Conservation (phyloP, 2,888 invertebrate species). For the Macrosoma leucophasiata region DNA sequence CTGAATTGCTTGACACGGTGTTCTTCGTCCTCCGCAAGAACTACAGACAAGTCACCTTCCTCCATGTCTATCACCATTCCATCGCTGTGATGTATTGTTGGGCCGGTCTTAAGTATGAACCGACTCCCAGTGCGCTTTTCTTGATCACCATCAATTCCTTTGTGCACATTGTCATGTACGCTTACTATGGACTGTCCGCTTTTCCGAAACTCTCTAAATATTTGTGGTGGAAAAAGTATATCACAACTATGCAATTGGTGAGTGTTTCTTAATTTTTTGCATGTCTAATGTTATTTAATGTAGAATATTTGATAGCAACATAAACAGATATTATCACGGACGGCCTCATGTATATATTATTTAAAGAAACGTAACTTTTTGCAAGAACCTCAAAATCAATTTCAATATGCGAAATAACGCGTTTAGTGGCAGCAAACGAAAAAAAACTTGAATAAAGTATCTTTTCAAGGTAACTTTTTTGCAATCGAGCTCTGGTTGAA, state of each 20-base stretch:
- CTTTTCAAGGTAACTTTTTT: no score
- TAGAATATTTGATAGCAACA: no score
- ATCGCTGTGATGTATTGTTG: constrained; percentile 86
- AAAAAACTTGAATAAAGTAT: no score
- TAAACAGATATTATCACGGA: no score
- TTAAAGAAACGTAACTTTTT: neutral
- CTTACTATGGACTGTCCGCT: constrained; percentile 86
- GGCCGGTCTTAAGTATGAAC: constrained; percentile 86
- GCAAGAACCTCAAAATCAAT: neutral
- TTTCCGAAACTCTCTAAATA: constrained; percentile 84
- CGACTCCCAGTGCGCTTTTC: constrained; percentile 85
- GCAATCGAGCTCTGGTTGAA: no score
- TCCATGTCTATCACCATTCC: constrained; percentile 93
- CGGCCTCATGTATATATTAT: constrained; percentile 13
- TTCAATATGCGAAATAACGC: constrained; percentile 6
- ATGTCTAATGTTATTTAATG: neutral
- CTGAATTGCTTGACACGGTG: no score
- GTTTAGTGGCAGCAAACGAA: neutral
- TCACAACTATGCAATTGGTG: constrained; percentile 88
- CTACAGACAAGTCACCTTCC: constrained; percentile 91
- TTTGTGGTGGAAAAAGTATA: constrained; percentile 92
- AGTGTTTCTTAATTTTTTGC: constrained; percentile 25
- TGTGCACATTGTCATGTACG: constrained; percentile 89
- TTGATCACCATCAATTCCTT: constrained; percentile 84
- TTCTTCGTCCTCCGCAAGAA: no score